phyloP scores from a whole-genome alignment of 2,113 vertebrate genomes.

The Spea multiplicata region DNA sequence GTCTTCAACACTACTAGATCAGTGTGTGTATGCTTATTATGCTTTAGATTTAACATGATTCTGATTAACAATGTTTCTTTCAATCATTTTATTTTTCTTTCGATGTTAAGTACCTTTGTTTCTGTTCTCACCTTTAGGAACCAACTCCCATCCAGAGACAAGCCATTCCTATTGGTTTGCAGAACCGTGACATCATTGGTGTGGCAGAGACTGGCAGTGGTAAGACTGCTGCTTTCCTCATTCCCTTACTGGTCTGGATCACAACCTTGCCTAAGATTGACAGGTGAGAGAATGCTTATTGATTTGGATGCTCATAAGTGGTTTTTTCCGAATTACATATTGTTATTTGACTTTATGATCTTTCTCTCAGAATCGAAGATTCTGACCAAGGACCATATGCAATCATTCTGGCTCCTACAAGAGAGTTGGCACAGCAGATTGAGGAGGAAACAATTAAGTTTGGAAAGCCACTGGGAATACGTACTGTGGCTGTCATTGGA shows the following conservation, averaged over 20 bases:
- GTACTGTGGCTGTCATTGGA: slow-evolving; percentile 94
- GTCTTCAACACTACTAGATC: too few relatives aligned
- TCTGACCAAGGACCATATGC: slow-evolving; percentile 96
- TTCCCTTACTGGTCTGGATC: slow-evolving; percentile 94
- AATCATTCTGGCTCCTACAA: slow-evolving; percentile 93
- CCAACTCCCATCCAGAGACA: slow-evolving; percentile 97
- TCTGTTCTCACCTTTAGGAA: slow-evolving; percentile 66
- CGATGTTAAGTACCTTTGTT: background rate
- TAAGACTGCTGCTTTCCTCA: slow-evolving; percentile 96
- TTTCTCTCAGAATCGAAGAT: slow-evolving; percentile 83
- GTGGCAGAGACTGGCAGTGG: slow-evolving; percentile 96
- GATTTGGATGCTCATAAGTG: background rate
- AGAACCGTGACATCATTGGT: slow-evolving; percentile 97
- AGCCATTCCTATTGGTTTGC: slow-evolving; percentile 95
- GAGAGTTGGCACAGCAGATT: slow-evolving; percentile 97
- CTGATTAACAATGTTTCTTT: background rate
- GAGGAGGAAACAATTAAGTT: slow-evolving; percentile 98
- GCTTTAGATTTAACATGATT: too few relatives aligned
- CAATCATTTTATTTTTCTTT: background rate
- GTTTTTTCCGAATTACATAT: background rate
- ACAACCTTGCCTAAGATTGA: slow-evolving; percentile 96
- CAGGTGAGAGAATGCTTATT: slow-evolving; percentile 64
- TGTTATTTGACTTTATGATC: background rate
- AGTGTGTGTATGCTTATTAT: too few relatives aligned
- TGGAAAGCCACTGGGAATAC: slow-evolving; percentile 92